Evolutionary conservation across 2,113 vertebrate genomes (phyloP), one percentile per base, ranked within the genome.

Genomic region (Patagioenas fasciata): DNA sequence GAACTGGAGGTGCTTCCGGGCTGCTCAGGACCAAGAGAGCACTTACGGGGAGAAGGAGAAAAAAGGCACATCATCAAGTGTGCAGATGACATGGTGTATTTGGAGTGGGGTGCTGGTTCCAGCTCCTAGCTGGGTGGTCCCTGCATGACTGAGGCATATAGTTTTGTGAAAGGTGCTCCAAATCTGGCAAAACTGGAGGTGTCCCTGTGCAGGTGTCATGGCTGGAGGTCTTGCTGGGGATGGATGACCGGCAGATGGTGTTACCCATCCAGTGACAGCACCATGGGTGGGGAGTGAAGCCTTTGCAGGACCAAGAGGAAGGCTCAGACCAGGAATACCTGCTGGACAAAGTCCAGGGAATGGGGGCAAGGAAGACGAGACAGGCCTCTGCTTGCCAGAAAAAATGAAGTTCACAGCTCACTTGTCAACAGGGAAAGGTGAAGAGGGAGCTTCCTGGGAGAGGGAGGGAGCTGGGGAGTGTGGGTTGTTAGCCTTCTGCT

Each of bases 401-500:
- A 83, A 95, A 93, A 95, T 96, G 70, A 96, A 96, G 95, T 96
- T 96, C 92, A 90, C 95, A 91, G 85, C 93, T 96, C 19, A 1
- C 71, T 92, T 95, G 93, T 97, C 96, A 96, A 91, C 65, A 91
- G 0, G 18, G 92, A 77, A 93, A 82, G 84, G 53, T 81, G 72
- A 94, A 96, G 88, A 83, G 92, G 94, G 78, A 88, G 70, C 79
- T 91, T 92, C 85, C 92, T 72, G 82, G 94, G 94, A 85, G 94
- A 95, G 51, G 61, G 57, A 88, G 72, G 77, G 93, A 95, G 82
- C 80, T 1, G 19, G 71, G 42, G 79, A 91, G 74, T 2, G 34
- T 0, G 21, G 88, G 89, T 97, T 72, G 94, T 97, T 97, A 97
- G 97, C 95, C 97, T 97, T 96, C 97, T 97, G 96, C 97, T 97